Evolutionary conservation across 2,113 vertebrate genomes (phyloP).

Genomic region (Triplophysa siluroides): DNA sequence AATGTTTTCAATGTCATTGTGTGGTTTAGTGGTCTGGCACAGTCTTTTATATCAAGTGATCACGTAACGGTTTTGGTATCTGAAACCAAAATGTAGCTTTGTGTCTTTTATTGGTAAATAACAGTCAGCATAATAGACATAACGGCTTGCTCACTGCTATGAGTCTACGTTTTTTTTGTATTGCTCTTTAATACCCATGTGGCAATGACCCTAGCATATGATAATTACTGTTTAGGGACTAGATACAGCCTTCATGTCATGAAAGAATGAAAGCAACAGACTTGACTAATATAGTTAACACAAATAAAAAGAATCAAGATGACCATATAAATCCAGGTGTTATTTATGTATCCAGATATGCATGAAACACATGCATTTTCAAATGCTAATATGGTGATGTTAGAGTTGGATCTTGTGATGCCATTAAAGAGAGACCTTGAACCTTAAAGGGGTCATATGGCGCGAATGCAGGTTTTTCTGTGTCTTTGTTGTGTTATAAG

Average conservation of each 20-base stretch:
- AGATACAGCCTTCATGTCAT: neutral
- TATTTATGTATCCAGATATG: no score
- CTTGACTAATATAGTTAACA: no score
- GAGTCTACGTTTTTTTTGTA: neutral
- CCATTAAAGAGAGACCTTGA: no score
- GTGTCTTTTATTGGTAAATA: neutral
- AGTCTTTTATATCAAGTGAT: neutral
- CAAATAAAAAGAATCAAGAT: no score
- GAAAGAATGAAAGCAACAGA: no score
- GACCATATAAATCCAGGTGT: no score
- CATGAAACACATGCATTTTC: no score
- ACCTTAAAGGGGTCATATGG: no score
- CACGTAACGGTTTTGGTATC: conserved; percentile 2
- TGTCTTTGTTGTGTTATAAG: no score
- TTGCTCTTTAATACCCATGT: neutral
- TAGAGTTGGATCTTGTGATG: no score
- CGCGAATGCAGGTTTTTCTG: no score
- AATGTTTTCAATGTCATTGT: neutral
- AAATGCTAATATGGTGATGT: no score
- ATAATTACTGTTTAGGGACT: neutral
- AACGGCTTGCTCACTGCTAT: neutral
- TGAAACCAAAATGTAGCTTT: neutral
- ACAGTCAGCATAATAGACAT: neutral
- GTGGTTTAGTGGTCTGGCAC: conserved; percentile 17
- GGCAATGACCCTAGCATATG: neutral